A percentile compares a stretch with the other conserved stretches of the same genome.
Evolutionary conservation across 2,888 invertebrate species (phyloP).

Genomic region (Dynastes hyllus): DNA sequence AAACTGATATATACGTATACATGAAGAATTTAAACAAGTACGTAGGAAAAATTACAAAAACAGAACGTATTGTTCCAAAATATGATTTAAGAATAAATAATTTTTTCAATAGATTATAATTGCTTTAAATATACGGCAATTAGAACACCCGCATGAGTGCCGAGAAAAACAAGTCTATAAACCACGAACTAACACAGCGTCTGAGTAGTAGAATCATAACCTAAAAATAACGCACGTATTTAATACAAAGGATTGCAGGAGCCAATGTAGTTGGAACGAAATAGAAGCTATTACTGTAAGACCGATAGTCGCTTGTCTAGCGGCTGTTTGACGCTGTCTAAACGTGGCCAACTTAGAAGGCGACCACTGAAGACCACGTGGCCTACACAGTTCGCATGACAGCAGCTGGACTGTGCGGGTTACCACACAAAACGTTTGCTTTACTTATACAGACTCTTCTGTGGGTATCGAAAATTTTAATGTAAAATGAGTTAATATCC

Average conservation of each 20-base stretch:
- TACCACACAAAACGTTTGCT: constrained; percentile 44
- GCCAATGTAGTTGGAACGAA: constrained; percentile 50
- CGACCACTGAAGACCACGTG: constrained; percentile 56
- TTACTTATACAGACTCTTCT: constrained; percentile 27
- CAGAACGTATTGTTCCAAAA: background rate
- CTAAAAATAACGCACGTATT: constrained; percentile 50
- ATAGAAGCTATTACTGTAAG: constrained; percentile 51
- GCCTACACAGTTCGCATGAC: constrained; percentile 55
- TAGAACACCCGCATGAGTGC: constrained; percentile 49
- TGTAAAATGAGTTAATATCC: background rate
- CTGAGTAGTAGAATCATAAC: constrained; percentile 51
- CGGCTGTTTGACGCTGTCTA: constrained; percentile 53
- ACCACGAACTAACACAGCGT: constrained; percentile 48
- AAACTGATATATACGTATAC: no score
- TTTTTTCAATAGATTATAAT: constrained; percentile 43
- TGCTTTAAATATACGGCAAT: constrained; percentile 46
- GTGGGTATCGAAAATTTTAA: constrained; percentile 8
- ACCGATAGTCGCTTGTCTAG: constrained; percentile 51
- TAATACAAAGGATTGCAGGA: constrained; percentile 39
- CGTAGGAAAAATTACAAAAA: background rate
- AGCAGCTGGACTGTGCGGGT: constrained; percentile 50
- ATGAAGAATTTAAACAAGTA: no score
- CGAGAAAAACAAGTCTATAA: constrained; percentile 50
- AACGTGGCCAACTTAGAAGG: constrained; percentile 54
- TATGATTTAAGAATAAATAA: constrained; percentile 8